phyloP scores from a whole-genome alignment of 2,113 vertebrate genomes.

The Otis tarda region DNA sequence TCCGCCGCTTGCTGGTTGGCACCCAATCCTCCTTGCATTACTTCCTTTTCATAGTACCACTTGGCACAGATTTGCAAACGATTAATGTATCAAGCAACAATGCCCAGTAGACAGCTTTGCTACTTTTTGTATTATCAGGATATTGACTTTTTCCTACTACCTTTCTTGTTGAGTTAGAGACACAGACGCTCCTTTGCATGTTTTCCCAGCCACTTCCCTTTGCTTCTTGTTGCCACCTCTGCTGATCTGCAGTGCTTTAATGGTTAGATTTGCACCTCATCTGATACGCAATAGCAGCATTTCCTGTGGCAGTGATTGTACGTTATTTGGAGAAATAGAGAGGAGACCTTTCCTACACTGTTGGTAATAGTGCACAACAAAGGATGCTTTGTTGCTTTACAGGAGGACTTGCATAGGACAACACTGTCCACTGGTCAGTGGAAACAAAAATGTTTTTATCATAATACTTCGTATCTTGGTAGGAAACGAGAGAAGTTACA shows the following conservation, averaged over 20 bases:
- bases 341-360: not conserved
- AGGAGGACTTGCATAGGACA: not conserved
- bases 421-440: not conserved
- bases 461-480: not conserved
- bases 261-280: not conserved
- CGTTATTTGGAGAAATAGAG: not conserved
- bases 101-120: not conserved
- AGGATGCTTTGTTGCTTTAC: not conserved
- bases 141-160: not conserved
- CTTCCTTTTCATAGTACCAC: not conserved
- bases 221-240: not conserved
- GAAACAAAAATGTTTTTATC: not conserved
- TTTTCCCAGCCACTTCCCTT: not conserved
- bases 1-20: not conserved
- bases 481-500: not conserved
- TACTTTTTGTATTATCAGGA: not conserved
- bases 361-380: not conserved
- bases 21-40: not conserved
- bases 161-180: not conserved
- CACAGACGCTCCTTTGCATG: not conserved
- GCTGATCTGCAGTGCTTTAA: not conserved
- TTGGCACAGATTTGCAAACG: not conserved
- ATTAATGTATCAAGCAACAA: not conserved
- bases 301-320: not conserved
- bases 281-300: not conserved